phyloP scores from a whole-genome alignment of 2,888 invertebrate genomes.

The Cylindroiulus punctatus region DNA sequence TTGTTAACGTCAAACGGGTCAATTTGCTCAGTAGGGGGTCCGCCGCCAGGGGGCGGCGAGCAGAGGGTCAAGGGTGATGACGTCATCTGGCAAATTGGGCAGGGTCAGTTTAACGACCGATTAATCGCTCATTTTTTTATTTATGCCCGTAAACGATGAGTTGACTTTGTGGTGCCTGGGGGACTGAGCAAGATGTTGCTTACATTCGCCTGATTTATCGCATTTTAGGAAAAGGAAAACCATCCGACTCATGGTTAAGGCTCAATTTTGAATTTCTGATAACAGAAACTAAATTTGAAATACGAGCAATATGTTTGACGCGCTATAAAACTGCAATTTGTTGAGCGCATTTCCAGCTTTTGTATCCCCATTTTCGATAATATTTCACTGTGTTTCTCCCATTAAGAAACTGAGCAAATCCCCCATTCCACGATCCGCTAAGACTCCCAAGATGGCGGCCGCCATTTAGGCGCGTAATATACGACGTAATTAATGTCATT shows the following conservation, averaged over 20 bases:
- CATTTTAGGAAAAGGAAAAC: not conserved
- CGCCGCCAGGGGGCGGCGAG: not conserved
- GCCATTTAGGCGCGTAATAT: not conserved
- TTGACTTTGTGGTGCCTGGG: not conserved
- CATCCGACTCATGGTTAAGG: not conserved
- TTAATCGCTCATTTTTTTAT: not conserved
- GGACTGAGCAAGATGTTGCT: not conserved
- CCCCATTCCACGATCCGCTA: not conserved
- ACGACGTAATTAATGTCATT: conserved; percentile 42
- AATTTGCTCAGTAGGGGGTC: not conserved
- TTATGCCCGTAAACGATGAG: not conserved
- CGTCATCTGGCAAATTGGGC: not conserved
- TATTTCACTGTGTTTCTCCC: not conserved
- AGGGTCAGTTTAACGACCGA: not conserved
- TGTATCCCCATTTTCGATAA: not conserved
- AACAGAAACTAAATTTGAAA: not conserved
- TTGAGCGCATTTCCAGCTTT: not conserved
- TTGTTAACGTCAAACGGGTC: too few species aligned
- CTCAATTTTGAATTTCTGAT: not conserved
- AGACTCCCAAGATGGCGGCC: conserved; percentile 38
- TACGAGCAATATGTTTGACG: not conserved
- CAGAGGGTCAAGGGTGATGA: not conserved
- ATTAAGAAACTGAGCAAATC: not conserved
- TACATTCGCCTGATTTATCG: not conserved
- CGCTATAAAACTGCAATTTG: conserved; percentile 24